A percentile compares a stretch with the other conserved stretches of the same genome.
phyloP scores from a whole-genome alignment of 2,888 invertebrate species.

The Cosmorhoe ocellata region DNA sequence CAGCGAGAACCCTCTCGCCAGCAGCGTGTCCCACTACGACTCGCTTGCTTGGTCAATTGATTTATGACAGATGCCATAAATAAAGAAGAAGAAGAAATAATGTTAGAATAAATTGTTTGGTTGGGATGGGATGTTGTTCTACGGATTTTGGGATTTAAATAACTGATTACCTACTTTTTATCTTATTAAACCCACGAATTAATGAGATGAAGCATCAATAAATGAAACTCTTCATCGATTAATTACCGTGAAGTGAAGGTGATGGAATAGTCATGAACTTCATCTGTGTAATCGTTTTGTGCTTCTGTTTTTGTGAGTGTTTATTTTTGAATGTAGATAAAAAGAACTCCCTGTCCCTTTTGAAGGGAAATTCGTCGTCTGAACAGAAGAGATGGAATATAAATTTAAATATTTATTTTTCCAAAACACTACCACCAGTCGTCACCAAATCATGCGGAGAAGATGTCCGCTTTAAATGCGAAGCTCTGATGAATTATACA shows the following conservation, averaged over 20 bases:
- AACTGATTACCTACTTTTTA: too few relatives aligned
- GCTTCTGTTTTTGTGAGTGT: constrained; percentile 59
- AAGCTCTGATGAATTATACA: constrained; percentile 72
- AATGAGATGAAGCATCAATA: neutral
- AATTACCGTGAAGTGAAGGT: constrained; percentile 29
- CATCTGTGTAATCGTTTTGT: constrained; percentile 67
- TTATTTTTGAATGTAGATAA: constrained; percentile 51
- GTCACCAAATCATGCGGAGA: constrained; percentile 53
- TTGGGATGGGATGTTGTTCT: too few relatives aligned
- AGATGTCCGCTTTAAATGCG: constrained; percentile 69
- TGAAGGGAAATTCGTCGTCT: constrained; percentile 59
- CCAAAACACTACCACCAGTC: constrained; percentile 61
- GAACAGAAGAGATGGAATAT: constrained; percentile 74
- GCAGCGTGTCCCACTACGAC: too few relatives aligned
- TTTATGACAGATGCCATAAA: too few relatives aligned
- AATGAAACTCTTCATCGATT: constrained; percentile 6
- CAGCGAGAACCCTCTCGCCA: too few relatives aligned
- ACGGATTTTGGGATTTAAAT: too few relatives aligned
- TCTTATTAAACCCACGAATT: too few relatives aligned
- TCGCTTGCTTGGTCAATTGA: too few relatives aligned
- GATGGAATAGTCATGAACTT: constrained; percentile 75
- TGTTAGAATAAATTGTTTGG: too few relatives aligned
- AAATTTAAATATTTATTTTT: constrained; percentile 72
- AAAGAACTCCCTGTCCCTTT: constrained; percentile 50
- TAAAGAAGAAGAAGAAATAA: too few relatives aligned